phyloP scores from a whole-genome alignment of 2,113 vertebrate genomes.

The Vulpes ferrilata region DNA sequence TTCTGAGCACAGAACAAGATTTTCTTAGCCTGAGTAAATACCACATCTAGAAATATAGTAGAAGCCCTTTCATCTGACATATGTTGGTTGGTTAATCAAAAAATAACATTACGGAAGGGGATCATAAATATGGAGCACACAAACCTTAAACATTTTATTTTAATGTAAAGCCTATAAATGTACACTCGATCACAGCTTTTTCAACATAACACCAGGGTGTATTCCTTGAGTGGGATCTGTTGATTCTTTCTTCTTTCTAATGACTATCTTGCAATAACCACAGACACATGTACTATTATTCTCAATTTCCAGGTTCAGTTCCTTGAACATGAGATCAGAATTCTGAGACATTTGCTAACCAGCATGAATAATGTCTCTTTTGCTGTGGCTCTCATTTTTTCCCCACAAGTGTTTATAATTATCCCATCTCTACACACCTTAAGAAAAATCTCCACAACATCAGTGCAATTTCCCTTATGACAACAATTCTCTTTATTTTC shows the following conservation, averaged over 20 bases:
- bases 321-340: background rate
- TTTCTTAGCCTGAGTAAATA: background rate
- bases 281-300: background rate
- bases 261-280: background rate
- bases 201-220: background rate
- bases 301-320: background rate
- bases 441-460: background rate
- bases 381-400: background rate
- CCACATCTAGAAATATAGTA: background rate
- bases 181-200: background rate
- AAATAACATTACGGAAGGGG: background rate
- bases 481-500: background rate
- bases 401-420: background rate
- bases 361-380: background rate
- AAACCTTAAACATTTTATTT: conserved; percentile 1
- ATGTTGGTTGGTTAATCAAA: background rate
- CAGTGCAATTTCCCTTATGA: background rate
- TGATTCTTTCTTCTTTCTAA: background rate
- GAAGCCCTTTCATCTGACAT: background rate
- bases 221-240: background rate
- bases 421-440: background rate
- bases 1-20: background rate
- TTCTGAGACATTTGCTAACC: background rate
- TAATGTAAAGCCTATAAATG: background rate
- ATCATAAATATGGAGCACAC: background rate